Percentiles rank a stretch among this genome's conserved stretches.
Evolutionary conservation across 2,113 vertebrate species (phyloP).

Genomic region (Pholis gunnellus): DNA sequence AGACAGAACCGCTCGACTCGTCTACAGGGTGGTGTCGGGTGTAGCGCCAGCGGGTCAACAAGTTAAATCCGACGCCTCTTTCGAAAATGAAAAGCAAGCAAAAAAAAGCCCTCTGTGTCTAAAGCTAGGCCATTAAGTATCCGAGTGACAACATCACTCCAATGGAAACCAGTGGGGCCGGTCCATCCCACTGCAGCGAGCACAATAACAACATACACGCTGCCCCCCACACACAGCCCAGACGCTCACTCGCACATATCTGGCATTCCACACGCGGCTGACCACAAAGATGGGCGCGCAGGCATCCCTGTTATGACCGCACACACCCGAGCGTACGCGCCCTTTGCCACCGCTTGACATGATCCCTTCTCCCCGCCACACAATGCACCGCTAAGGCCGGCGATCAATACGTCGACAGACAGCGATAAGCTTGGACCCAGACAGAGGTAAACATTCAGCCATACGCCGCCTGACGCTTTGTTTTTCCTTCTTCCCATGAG

Average conservation of each 20-base stretch:
- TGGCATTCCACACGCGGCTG: slow-evolving; percentile 78
- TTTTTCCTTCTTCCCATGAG: background rate
- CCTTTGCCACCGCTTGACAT: slow-evolving; percentile 60
- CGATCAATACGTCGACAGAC: slow-evolving; percentile 58
- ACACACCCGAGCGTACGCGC: slow-evolving; percentile 51
- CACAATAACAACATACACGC: slow-evolving; percentile 66
- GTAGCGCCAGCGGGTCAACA: background rate
- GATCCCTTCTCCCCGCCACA: slow-evolving; percentile 62
- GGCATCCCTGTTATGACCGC: slow-evolving; percentile 68
- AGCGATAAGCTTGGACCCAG: slow-evolving; percentile 65
- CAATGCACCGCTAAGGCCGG: slow-evolving; percentile 66
- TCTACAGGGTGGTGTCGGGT: background rate
- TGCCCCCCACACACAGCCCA: slow-evolving; percentile 37
- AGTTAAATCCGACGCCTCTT: background rate
- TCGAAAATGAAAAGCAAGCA: slow-evolving; percentile 25
- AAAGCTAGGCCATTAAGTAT: background rate
- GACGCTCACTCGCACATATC: slow-evolving; percentile 77
- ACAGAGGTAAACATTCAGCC: slow-evolving; percentile 65
- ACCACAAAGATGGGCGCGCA: slow-evolving; percentile 69
- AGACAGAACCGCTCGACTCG: background rate
- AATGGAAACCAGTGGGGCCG: background rate
- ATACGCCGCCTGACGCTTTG: slow-evolving; percentile 20
- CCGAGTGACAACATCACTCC: background rate
- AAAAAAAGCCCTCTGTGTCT: background rate
- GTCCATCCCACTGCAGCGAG: slow-evolving; percentile 16